Evolutionary conservation across 2,888 invertebrate genomes (phyloP), one percentile per base, ranked within the genome.

Genomic region (Cantharis lateralis): DNA sequence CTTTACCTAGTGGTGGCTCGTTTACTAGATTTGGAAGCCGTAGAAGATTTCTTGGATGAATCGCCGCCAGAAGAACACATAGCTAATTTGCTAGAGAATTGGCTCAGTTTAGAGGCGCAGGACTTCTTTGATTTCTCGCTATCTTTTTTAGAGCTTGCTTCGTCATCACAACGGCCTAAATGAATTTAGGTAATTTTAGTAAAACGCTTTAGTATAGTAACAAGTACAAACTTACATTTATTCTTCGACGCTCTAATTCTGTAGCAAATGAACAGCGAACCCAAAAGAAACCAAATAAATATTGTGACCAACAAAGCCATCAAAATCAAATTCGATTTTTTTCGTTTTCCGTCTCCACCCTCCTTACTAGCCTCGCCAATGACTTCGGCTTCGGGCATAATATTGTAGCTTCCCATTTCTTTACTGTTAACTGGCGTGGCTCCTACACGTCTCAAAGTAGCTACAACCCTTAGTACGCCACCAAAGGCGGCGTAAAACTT

Each of bases 401-500:
- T 80, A 64, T 84, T 81, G 26, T 81, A 81, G 70, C 80, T 82
- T 7, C 82, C 83, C 18, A 84, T 80, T 18, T 79, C 75, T 68
- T 81, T 80, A 7, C 79, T 70, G 15, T 63, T 70, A 32, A 77
- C 9, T n/a, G n/a, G 20, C 7, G n/a, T 15, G 1, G 73, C 62
- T 15, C 73, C 73, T 16, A 62, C 13, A 18, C 85, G 80, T 80
- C 85, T 87, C 72, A 90, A 82, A 1, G 88, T 88, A 64, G 87
- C 86, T 28, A 88, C 84, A 15, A 90, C 86, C 76, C 88, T 80
- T 61, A 87, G 79, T 24, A 88, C 84, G 0, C 88, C 88, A 0
- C 88, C 88, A 77, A 88, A 88, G 13, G 88, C 92, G 3, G 91
- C 87, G 82, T 93, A 93, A 81, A 93, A 89, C 76, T 90, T 89